Conservation (phyloP, 2,888 invertebrate species). For the Napeogenes sylphis region DNA sequence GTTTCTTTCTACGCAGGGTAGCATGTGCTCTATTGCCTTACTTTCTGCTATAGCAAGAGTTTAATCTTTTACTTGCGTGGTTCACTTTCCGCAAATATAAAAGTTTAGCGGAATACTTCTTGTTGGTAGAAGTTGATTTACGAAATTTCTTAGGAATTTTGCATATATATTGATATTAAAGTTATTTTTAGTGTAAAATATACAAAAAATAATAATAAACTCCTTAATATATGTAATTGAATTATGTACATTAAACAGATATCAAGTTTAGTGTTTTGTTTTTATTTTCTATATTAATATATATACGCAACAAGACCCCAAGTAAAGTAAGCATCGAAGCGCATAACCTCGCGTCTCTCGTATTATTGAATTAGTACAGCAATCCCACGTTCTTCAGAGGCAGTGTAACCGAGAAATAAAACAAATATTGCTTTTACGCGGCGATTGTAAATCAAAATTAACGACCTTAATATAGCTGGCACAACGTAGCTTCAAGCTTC, state of each 20-base stretch:
- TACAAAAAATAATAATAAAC: no score
- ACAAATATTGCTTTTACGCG: slow-evolving; percentile 77
- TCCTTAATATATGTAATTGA: no score
- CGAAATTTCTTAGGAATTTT: no score
- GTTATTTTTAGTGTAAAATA: no score
- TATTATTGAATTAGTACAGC: slow-evolving; percentile 58
- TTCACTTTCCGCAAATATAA: slow-evolving; percentile 39
- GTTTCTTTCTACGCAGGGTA: slow-evolving; percentile 42
- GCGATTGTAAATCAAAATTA: slow-evolving; percentile 78
- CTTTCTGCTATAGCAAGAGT: slow-evolving; percentile 43
- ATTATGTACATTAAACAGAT: no score
- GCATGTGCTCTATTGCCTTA: slow-evolving; percentile 63
- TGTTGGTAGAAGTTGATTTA: no score
- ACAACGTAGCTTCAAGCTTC: slow-evolving; percentile 68
- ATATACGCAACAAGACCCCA: slow-evolving; percentile 36
- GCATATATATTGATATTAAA: no score
- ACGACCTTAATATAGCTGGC: slow-evolving; percentile 76
- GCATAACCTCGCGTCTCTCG: slow-evolving; percentile 54
- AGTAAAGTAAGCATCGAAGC: slow-evolving; percentile 52
- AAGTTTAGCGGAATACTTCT: no score
- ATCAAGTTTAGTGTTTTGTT: no score
- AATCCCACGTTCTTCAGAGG: slow-evolving; percentile 65
- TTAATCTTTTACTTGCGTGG: slow-evolving; percentile 49
- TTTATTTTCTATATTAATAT: slow-evolving; percentile 15
- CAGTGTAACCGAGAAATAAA: slow-evolving; percentile 69